phyloP scores from a whole-genome alignment of 2,888 invertebrate species.

The Brachylomia viminalis region DNA sequence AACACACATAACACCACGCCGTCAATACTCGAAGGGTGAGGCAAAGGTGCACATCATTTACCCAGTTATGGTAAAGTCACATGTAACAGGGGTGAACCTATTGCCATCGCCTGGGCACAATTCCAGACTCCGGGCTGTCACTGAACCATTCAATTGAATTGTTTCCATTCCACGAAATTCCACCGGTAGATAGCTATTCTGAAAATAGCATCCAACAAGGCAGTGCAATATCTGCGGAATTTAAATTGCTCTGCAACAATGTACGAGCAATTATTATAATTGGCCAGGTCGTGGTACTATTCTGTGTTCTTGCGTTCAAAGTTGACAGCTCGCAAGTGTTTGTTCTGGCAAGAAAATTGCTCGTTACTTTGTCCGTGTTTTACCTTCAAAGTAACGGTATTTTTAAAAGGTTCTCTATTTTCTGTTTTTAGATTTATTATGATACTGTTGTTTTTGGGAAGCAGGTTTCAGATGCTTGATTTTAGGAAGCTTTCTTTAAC shows the following conservation, averaged over 20 bases:
- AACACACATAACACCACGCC: no score
- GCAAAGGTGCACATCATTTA: no score
- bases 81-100: background rate
- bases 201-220: background rate
- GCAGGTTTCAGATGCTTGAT: background rate
- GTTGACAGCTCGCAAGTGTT: constrained; percentile 35
- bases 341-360: constrained; percentile 47
- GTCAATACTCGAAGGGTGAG: background rate
- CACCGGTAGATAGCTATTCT: background rate
- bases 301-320: constrained; percentile 14
- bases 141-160: background rate
- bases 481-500: background rate
- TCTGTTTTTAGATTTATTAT: background rate
- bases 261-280: constrained; percentile 52
- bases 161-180: background rate
- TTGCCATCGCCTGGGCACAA: background rate
- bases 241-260: constrained; percentile 10
- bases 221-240: background rate
- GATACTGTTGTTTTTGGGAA: background rate
- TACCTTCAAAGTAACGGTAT: constrained; percentile 9
- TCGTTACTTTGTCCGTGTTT: constrained; percentile 4
- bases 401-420: background rate
- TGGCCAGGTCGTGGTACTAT: constrained; percentile 12
- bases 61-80: no score
- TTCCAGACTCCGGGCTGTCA: background rate